Percentiles rank a stretch among this genome's conserved stretches.
phyloP scores from a whole-genome alignment of 2,797 vertebrate genomes.

The Fratercula arctica region DNA sequence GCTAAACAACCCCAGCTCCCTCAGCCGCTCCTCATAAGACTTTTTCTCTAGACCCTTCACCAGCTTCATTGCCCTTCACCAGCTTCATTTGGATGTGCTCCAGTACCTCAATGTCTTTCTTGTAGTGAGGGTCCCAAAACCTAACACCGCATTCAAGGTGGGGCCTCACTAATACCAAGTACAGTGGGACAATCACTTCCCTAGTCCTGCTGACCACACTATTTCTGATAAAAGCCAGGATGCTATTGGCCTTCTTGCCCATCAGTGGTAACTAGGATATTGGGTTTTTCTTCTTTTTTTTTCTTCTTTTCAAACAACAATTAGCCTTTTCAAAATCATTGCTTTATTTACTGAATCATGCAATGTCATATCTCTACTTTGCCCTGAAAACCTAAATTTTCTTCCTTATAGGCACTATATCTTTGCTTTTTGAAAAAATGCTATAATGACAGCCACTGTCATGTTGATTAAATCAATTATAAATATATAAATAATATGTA shows the following conservation, averaged over 20 bases:
- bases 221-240: not conserved
- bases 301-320: not conserved
- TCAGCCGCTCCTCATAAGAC: not conserved
- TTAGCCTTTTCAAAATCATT: not conserved
- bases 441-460: not conserved
- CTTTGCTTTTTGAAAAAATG: not conserved
- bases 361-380: not conserved
- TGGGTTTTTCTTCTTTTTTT: not conserved
- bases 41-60: not conserved
- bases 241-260: not conserved
- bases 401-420: not conserved
- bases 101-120: not conserved
- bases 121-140: not conserved
- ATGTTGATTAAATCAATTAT: constrained; percentile 17
- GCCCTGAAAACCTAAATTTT: not conserved
- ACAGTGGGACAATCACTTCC: not conserved
- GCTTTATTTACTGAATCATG: not conserved
- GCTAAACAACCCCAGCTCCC: not conserved
- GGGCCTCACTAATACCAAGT: not conserved
- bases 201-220: not conserved
- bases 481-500: not conserved
- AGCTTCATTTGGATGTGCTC: not conserved
- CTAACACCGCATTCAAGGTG: not conserved
- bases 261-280: not conserved
- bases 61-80: not conserved